Evolutionary conservation across 2,888 invertebrate species (phyloP), one percentile per base, ranked within the genome.

Genomic region (Pyrochroa serraticornis): DNA sequence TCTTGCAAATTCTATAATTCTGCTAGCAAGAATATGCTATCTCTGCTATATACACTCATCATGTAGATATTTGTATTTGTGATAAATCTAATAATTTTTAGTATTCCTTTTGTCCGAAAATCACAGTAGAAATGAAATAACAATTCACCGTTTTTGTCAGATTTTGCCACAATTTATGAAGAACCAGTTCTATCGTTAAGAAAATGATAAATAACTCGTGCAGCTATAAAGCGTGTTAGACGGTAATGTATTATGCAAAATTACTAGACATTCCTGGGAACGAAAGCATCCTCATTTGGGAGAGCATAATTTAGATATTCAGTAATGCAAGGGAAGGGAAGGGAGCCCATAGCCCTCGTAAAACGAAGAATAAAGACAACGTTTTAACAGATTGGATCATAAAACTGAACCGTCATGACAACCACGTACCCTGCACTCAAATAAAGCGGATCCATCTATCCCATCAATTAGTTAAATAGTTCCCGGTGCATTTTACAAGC

Each of bases 371-470:
- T 62, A 54, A 58, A 56, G 62, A 62, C 60, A 53, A 44, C 56
- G 62, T 58, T 62, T 62, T 56, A 62, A 64, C 58, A 62, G 59
- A 64, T 60, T 62, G 64, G 60, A 53, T 58, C 58, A 56, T 62
- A 62, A 64, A 64, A 59, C 39, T 37, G 49, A 60, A 60, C 48
- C 58, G 42, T 47, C 58, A 49, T 51, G 60, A 55, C 34, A 50
- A 46, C 55, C 51, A 42, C 53, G 57, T 46, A 56, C 31, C 35
- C 9, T 34, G 7, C 41, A 51, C 41, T 39, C 31, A 38, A 54
- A 50, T 46, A 55, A 50, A 59, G 35, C 35, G 14, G 32, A 55
- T 45, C 32, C 39, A 12, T 50, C 39, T 30, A 50, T 33, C 37
- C 44, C 13, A 45, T 56, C 56, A 56, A 56, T 56, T 56, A 50